phyloP scores from a whole-genome alignment of 92 coral and sea anemone species.

The Porites evermanni region DNA sequence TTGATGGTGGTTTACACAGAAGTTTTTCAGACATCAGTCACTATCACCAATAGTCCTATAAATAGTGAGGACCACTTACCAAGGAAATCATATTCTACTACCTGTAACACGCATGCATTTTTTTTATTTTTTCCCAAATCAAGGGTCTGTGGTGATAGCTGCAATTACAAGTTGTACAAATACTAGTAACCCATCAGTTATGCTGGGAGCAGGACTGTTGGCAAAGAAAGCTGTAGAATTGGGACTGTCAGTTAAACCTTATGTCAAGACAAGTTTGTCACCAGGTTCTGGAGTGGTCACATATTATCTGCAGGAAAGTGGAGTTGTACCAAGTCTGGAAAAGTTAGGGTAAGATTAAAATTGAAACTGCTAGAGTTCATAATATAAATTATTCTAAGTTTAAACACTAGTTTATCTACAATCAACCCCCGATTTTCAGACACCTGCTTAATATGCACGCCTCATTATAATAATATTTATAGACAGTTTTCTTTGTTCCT shows the following conservation, averaged over 20 bases:
- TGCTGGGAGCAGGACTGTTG: conserved; percentile 96
- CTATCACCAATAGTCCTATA: too few species aligned
- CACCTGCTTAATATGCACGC: too few species aligned
- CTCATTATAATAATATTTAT: too few species aligned
- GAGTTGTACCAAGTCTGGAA: conserved; percentile 87
- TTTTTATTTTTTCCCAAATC: not conserved
- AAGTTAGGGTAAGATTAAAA: conserved; percentile 78
- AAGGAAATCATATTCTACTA: not conserved
- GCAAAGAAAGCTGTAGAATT: conserved; percentile 94
- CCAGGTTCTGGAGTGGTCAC: conserved; percentile 99
- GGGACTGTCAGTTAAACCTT: conserved; percentile 85
- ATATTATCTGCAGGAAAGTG: conserved; percentile 95
- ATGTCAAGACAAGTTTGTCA: conserved; percentile 93
- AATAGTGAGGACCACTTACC: too few species aligned
- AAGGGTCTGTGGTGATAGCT: conserved; percentile 96
- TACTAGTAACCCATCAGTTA: conserved; percentile 98
- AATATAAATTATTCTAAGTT: not conserved
- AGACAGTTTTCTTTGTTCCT: too few species aligned
- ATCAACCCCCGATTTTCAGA: too few species aligned
- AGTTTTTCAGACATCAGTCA: too few species aligned
- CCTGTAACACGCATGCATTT: not conserved
- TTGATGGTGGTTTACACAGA: too few species aligned
- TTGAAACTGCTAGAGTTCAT: too few species aligned
- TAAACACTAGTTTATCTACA: too few species aligned
- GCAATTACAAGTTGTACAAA: conserved; percentile 99